These are phyloP conservation scores for Syngnathoides biaculeatus DNA, from an alignment of 2,113 vertebrate genomes.

Conservation along the genomic window DNA sequence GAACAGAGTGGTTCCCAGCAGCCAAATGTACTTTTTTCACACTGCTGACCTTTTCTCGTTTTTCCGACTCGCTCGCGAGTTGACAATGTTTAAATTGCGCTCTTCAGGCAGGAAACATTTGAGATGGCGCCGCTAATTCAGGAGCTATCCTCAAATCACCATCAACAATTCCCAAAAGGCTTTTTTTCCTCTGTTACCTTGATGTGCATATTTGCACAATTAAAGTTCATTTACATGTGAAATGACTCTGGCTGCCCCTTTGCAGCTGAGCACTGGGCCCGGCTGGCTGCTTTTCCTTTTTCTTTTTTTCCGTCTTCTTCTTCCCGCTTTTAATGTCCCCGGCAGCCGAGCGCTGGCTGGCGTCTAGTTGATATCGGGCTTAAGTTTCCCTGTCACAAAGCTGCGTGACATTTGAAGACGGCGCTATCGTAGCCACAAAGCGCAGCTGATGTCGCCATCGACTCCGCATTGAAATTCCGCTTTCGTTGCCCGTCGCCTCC, in stretches of 20 bases:
- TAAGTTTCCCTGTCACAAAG: conserved; percentile 45
- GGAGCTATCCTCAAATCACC: conserved; percentile 10
- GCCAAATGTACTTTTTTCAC: not conserved
- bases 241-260: conserved; percentile 39
- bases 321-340: conserved; percentile 38
- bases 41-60: not conserved
- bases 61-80: not conserved
- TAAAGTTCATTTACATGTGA: conserved; percentile 43
- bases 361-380: conserved; percentile 53
- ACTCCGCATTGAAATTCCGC: conserved; percentile 40
- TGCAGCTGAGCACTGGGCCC: conserved; percentile 18
- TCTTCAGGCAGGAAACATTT: conserved; percentile 7
- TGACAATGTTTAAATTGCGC: not conserved
- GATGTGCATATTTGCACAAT: conserved; percentile 34
- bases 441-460: conserved; percentile 49
- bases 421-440: conserved; percentile 54
- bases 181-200: conserved; percentile 20
- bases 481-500: conserved; percentile 32
- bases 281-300: conserved; percentile 25
- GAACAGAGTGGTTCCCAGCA: conserved; percentile 41
- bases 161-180: conserved; percentile 26
- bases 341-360: conserved; percentile 43
- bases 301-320: not conserved
- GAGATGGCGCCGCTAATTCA: conserved; percentile 7
- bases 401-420: conserved; percentile 53